Evolutionary conservation across 2,888 invertebrate genomes (phyloP).

Genomic region (Melanchra persicariae): DNA sequence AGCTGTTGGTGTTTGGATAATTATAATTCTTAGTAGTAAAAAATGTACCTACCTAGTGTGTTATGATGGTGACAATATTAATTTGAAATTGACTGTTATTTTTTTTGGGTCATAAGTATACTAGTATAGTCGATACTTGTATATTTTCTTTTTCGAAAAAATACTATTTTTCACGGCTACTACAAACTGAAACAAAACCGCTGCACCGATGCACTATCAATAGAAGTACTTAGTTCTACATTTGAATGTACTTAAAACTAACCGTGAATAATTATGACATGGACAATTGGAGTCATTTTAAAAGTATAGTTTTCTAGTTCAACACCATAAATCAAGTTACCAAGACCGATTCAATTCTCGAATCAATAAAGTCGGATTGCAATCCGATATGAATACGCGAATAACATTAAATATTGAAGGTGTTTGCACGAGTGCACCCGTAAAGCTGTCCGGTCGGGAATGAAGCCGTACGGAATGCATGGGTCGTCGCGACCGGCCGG

Average conservation of each 20-base stretch:
- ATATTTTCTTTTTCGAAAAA: too few species aligned
- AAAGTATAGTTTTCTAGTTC: slow-evolving; percentile 21
- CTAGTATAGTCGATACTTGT: too few species aligned
- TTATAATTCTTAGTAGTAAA: too few species aligned
- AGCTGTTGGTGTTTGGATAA: too few species aligned
- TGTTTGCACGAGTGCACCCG: slow-evolving; percentile 55
- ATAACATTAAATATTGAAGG: slow-evolving; percentile 58
- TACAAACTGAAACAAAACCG: background rate
- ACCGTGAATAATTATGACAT: slow-evolving; percentile 1
- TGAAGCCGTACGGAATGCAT: slow-evolving; percentile 56
- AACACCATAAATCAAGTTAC: slow-evolving; percentile 37
- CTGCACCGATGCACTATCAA: background rate
- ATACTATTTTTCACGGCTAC: too few species aligned
- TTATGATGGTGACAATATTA: too few species aligned
- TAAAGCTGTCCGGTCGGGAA: slow-evolving; percentile 58
- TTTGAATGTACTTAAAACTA: background rate
- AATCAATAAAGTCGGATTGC: slow-evolving; percentile 60
- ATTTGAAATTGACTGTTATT: too few species aligned
- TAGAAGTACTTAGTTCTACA: background rate
- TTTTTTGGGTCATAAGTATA: too few species aligned
- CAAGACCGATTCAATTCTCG: slow-evolving; percentile 60
- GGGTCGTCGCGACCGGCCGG: slow-evolving; percentile 33
- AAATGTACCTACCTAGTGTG: too few species aligned
- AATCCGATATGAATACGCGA: slow-evolving; percentile 50
- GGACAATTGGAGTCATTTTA: slow-evolving; percentile 20